Conservation (phyloP, 1,140 invertebrate genomes). For the Drosophila watanabei region DNA sequence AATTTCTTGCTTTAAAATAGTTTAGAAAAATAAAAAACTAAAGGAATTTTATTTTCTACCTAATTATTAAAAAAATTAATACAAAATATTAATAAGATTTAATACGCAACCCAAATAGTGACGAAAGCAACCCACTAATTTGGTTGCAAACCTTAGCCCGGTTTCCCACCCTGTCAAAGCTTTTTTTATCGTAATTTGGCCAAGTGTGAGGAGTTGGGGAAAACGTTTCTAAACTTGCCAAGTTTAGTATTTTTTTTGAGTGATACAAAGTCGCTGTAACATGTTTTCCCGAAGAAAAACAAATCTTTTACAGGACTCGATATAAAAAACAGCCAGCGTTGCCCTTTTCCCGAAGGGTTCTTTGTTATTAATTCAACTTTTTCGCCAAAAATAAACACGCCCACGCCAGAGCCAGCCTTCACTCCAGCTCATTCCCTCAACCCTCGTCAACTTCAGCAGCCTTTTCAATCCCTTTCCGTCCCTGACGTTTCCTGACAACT, state of each 20-base stretch:
- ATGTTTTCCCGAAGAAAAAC: conserved; percentile 16
- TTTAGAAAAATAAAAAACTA: no score
- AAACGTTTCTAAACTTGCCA: not conserved
- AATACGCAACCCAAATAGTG: not conserved
- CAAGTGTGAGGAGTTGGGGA: not conserved
- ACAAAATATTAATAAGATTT: not conserved
- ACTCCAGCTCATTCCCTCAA: conserved; percentile 4
- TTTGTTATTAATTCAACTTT: conserved; percentile 39
- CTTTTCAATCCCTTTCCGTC: not conserved
- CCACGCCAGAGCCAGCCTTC: conserved; percentile 19
- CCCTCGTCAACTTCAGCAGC: conserved; percentile 43
- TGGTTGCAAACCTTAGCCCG: not conserved
- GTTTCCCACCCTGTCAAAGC: not conserved
- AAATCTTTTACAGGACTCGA: conserved; percentile 22
- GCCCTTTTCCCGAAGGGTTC: not conserved
- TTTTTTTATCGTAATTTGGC: conserved; percentile 3
- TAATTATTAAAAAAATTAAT: no score
- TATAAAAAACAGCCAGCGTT: not conserved
- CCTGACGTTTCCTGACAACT: conserved; percentile 27
- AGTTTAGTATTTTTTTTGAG: not conserved
- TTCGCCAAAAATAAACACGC: conserved; percentile 9
- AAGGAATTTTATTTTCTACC: no score
- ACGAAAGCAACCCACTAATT: not conserved
- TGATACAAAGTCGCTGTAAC: not conserved
- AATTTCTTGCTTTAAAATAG: no score